phyloP scores from a whole-genome alignment of 2,113 vertebrate genomes.

The Percopsis transmontana region DNA sequence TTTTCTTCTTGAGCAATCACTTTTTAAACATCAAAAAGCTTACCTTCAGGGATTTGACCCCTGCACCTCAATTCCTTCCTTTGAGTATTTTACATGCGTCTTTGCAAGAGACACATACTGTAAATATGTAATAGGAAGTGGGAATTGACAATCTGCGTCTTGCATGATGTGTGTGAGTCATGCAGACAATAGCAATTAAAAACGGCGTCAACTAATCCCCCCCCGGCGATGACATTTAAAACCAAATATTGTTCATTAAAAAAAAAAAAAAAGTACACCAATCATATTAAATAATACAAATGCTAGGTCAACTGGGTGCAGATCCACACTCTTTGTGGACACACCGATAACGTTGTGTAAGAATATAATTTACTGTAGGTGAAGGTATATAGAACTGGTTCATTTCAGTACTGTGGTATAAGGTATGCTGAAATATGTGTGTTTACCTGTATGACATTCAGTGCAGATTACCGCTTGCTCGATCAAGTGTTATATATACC shows the following conservation, averaged over 20 bases:
- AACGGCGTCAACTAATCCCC: slow-evolving; percentile 24
- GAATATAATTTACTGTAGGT: neutral
- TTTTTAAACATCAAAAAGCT: too few relatives aligned
- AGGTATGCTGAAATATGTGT: neutral
- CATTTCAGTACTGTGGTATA: neutral
- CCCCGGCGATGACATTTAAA: slow-evolving; percentile 9
- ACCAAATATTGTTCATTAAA: slow-evolving; percentile 7
- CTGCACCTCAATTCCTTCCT: too few relatives aligned
- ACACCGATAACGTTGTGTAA: neutral
- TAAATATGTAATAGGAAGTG: too few relatives aligned
- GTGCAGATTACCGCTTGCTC: slow-evolving; percentile 29
- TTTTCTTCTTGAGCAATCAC: too few relatives aligned
- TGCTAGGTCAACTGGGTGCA: neutral
- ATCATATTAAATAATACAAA: slow-evolving; percentile 5
- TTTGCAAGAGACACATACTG: too few relatives aligned
- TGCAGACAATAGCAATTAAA: slow-evolving; percentile 16
- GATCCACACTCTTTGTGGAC: neutral
- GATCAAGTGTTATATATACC: slow-evolving; percentile 9
- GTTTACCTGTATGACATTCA: slow-evolving; percentile 54
- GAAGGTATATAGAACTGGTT: neutral
- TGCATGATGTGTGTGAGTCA: slow-evolving; percentile 1
- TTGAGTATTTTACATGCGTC: too few relatives aligned
- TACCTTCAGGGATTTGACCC: too few relatives aligned
- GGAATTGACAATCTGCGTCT: too few relatives aligned
- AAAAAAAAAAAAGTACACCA: slow-evolving; percentile 22